phyloP scores from a whole-genome alignment of 2,113 vertebrate genomes.

The Neofelis nebulosa region DNA sequence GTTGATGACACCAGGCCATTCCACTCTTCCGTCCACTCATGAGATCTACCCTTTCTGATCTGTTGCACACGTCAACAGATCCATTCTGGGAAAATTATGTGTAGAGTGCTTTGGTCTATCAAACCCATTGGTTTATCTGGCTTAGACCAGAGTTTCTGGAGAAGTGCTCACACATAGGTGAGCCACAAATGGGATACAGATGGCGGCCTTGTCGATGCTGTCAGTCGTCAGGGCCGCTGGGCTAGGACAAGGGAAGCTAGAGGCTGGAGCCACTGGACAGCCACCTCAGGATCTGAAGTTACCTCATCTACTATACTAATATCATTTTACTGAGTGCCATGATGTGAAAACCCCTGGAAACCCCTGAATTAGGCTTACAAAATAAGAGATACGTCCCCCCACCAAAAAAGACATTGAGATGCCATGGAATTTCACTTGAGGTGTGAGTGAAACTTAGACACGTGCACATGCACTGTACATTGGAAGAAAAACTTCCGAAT shows the following conservation, averaged over 20 bases:
- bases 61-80: background rate
- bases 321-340: background rate
- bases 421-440: background rate
- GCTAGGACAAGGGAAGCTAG: too few species aligned
- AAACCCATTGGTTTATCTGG: background rate
- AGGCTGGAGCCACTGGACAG: background rate
- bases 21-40: background rate
- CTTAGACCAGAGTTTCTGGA: background rate
- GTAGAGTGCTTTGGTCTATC: background rate
- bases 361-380: background rate
- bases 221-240: background rate
- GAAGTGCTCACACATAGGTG: too few species aligned
- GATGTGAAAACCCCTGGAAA: background rate
- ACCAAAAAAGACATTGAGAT: background rate
- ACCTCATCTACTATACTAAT: background rate
- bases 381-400: background rate
- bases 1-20: background rate
- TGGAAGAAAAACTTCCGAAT: background rate
- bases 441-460: background rate
- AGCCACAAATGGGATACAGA: too few species aligned
- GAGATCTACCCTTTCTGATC: background rate
- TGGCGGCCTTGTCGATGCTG: accelerated
- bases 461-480: background rate
- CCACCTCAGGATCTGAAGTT: background rate
- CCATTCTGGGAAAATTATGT: background rate